Evolutionary conservation across 2,797 vertebrate genomes (phyloP).

Genomic region (Callimico goeldii): DNA sequence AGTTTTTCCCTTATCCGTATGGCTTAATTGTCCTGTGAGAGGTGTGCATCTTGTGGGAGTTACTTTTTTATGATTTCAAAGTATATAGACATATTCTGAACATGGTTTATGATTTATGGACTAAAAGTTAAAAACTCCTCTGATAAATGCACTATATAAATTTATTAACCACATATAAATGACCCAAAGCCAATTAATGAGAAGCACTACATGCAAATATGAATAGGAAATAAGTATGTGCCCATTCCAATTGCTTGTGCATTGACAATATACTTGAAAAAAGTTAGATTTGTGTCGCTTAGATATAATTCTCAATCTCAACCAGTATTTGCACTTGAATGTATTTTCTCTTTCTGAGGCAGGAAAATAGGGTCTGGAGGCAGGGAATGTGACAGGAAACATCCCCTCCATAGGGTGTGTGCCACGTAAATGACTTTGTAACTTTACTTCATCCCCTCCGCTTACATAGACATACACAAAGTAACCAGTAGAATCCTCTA

Average conservation of each 20-base stretch:
- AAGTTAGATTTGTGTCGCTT: neutral
- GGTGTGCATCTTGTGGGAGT: neutral
- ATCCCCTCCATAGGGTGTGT: neutral
- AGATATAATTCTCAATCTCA: neutral
- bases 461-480: neutral
- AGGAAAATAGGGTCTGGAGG: neutral
- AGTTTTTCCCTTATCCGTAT: neutral
- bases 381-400: neutral
- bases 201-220: neutral
- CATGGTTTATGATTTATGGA: neutral
- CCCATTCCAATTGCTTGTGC: neutral
- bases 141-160: neutral
- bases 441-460: neutral
- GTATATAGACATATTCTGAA: neutral
- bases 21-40: neutral
- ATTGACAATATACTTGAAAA: neutral
- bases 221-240: neutral
- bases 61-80: neutral
- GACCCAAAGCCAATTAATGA: neutral
- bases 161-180: neutral
- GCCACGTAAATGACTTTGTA: neutral
- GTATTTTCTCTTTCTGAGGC: neutral
- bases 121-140: neutral
- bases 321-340: neutral
- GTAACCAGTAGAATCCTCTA: neutral